Conservation (phyloP, 2,113 vertebrate species). For the Gymnarchus niloticus region DNA sequence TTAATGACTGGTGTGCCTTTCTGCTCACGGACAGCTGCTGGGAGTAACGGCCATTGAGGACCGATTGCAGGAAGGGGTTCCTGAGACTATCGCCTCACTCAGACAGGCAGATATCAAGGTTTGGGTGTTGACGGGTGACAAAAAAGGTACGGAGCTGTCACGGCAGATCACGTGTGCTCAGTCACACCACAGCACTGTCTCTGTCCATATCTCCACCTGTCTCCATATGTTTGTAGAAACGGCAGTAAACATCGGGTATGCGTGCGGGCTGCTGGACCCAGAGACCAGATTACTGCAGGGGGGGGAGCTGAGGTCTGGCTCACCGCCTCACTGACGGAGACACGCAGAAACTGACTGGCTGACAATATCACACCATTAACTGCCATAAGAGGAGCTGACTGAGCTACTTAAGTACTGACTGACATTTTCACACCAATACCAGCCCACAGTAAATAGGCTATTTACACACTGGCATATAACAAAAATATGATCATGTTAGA, state of each 20-base stretch:
- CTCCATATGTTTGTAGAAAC: constrained; percentile 68
- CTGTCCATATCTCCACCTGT: background rate
- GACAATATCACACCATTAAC: constrained; percentile 14
- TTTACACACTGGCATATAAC: too few relatives aligned
- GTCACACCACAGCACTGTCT: background rate
- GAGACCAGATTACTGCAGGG: constrained; percentile 76
- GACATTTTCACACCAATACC: constrained; percentile 17
- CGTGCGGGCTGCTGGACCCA: constrained; percentile 75
- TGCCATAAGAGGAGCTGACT: background rate
- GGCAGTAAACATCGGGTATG: constrained; percentile 80
- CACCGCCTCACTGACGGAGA: background rate
- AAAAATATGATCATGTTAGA: background rate
- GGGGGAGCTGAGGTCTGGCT: constrained; percentile 69
- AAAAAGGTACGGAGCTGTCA: constrained; percentile 71
- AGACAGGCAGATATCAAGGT: constrained; percentile 78
- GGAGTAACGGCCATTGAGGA: constrained; percentile 90
- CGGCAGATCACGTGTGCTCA: background rate
- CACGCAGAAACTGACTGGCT: background rate
- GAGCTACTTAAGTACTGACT: background rate
- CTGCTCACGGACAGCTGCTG: constrained; percentile 64
- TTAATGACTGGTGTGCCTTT: background rate
- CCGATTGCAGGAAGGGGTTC: constrained; percentile 77
- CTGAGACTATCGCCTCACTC: constrained; percentile 79
- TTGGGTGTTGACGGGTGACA: constrained; percentile 93
- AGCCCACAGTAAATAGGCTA: background rate